phyloP scores from a whole-genome alignment of 2,888 invertebrate genomes.

The Ophion slaviceki region DNA sequence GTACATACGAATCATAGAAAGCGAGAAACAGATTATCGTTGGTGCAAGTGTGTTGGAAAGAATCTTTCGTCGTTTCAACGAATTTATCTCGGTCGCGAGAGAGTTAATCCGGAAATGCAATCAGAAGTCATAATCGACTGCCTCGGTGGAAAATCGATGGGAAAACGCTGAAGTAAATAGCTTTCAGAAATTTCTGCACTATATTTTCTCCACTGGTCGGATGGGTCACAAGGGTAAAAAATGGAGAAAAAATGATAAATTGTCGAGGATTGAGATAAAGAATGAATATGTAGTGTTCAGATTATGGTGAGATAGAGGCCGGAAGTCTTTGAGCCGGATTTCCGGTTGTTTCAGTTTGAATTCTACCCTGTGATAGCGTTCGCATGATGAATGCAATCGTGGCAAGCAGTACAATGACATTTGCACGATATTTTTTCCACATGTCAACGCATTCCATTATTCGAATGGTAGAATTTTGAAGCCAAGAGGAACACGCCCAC shows the following conservation, averaged over 20 bases:
- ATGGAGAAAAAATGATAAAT: slow-evolving; percentile 9
- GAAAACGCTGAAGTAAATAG: slow-evolving; percentile 10
- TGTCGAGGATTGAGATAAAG: slow-evolving; percentile 33
- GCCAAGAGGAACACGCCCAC: slow-evolving; percentile 64
- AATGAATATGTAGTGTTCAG: slow-evolving; percentile 27
- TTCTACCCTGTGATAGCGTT: neutral
- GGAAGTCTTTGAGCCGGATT: slow-evolving; percentile 42
- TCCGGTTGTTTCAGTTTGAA: slow-evolving; percentile 39
- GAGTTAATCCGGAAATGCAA: slow-evolving; percentile 58
- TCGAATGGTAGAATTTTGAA: slow-evolving; percentile 75
- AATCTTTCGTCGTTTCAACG: slow-evolving; percentile 18
- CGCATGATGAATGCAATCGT: slow-evolving; percentile 28
- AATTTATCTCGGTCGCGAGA: slow-evolving; percentile 52
- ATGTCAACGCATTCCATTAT: slow-evolving; percentile 14
- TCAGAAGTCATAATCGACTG: slow-evolving; percentile 59
- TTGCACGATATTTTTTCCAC: neutral
- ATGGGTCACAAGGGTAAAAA: neutral
- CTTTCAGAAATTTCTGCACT: slow-evolving; percentile 25
- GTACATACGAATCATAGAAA: neutral
- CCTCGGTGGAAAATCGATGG: slow-evolving; percentile 18
- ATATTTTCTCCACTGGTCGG: slow-evolving; percentile 22
- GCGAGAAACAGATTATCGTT: neutral
- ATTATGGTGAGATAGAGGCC: slow-evolving; percentile 25
- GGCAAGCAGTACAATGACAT: neutral
- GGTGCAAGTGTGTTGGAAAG: slow-evolving; percentile 17